Conservation (phyloP, 2,797 vertebrate genomes). For the Oryzias sinensis region DNA sequence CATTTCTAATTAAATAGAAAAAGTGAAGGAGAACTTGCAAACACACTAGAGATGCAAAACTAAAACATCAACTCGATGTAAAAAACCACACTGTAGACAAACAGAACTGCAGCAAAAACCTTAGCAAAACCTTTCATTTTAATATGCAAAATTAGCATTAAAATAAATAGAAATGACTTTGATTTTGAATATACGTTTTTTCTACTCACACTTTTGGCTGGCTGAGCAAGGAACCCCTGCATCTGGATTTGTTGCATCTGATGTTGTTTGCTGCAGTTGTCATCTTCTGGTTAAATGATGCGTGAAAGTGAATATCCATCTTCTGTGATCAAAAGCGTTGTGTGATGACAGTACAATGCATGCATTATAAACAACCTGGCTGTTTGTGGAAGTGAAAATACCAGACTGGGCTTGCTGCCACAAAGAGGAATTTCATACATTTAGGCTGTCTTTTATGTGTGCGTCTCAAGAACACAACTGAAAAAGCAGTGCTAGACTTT, state of each 20-base stretch:
- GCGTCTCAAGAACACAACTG: constrained; percentile 2
- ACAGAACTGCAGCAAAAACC: no score
- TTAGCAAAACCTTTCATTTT: neutral
- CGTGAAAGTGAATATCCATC: constrained; percentile 76
- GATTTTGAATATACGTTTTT: constrained; percentile 15
- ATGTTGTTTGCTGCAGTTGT: constrained; percentile 49
- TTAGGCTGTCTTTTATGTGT: constrained; percentile 15
- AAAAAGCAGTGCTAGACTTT: constrained; percentile 16
- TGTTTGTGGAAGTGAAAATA: constrained; percentile 38
- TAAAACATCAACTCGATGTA: no score
- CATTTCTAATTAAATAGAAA: no score
- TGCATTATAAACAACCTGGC: constrained; percentile 63
- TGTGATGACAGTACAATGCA: constrained; percentile 56
- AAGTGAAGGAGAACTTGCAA: no score
- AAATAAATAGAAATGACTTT: neutral
- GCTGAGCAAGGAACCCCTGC: constrained; percentile 18
- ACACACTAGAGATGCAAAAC: no score
- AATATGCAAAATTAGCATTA: constrained; percentile 7
- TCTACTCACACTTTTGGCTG: constrained; percentile 19
- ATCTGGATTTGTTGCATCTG: constrained; percentile 59
- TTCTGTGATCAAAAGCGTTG: constrained; percentile 67
- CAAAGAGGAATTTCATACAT: constrained; percentile 9
- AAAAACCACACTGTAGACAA: no score
- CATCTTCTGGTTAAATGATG: constrained; percentile 72
- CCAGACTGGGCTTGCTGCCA: constrained; percentile 14